Base-by-base conservation (phyloP, 2,113 vertebrate species). In the Stomatorhinus ivindoensis region DNA sequence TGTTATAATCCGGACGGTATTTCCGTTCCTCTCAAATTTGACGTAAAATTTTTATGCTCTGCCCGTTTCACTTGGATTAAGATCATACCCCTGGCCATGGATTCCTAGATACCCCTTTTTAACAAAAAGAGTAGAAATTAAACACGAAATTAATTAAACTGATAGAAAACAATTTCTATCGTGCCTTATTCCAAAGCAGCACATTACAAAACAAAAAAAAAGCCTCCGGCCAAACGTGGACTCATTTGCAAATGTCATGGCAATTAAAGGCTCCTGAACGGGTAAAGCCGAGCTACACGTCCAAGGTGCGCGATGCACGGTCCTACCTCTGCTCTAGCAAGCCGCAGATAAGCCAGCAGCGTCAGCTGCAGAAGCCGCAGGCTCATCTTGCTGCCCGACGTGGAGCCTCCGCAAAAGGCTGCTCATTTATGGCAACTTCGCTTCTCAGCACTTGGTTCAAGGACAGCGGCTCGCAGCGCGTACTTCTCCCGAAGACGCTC, bases 301-400 rank as follows among this genome's bases (percentile, higher is more conserved):
- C 15, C 35, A 35, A 76, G 35, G 35, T 35, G 53, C 86, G 27
- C 31, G 9, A 58, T 35, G n/a, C 39, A 19, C 1, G 7, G 21
- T 92, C 96, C 95, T 93, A 96, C 96, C 96, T 94, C 94, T 89
- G 95, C 92, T 1, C 35, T 91, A 91, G 92, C 94, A 90, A 87
- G 91, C 88, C 91, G 94, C 94, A 93, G 91, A 94, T 93, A 95
- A 91, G 94, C 91, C 91, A 93, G 93, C 92, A 95, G 46, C 92
- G 91, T 93, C 92, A 95, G 95, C 94, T 95, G 95, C 93, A 90
- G 94, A 27, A 95, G 93, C 94, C 92, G 94, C 93, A 94, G 93
- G 93, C 94, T 95, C 96, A 96, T 96, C 92, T 93, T 95, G 95
- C 95, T 93, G 94, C 93, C 93, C 95, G 93, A 95, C 94, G 93